Base-by-base conservation (phyloP, 2,888 invertebrate species). In the Patella ulyssiponensis region DNA sequence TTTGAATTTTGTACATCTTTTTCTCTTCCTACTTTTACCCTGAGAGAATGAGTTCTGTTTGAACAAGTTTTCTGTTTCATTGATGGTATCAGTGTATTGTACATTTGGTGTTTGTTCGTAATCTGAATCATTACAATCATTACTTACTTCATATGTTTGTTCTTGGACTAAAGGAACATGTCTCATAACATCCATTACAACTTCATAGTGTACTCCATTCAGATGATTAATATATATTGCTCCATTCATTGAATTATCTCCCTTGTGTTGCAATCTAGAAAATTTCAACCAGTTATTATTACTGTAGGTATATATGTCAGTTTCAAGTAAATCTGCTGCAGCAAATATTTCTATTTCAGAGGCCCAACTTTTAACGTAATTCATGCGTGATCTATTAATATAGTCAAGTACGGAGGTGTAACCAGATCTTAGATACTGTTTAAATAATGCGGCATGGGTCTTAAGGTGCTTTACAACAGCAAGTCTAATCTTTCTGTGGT, bases 261-360 rank as follows among this genome's bases (percentile, higher is more conserved):
- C 20, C 17, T n/a, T 58, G 27, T 27, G 27, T 20, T 58, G 58
- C 14, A 58, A 58, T 58, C 17, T 20, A 58, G 58, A 20, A 58
- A n/a, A 58, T 58, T 58, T 58, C 58, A 58, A 12, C 58, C 58
- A 58, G 17, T 58, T 58, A 58, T 58, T 58, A 58, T 58, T 58
- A 58, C n/a, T 58, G 20, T n/a, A 58, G 7, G 20, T 58, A 15
- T 58, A 58, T n/a, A 58, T 58, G 20, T 58, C 58, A n/a, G 58
- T 58, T 58, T 58, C n/a, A n/a, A 58, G 20, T 58, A 58, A 58
- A 58, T 58, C 58, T n/a, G n/a, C 17, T n/a, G 58, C 58, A 12
- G 58, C 58, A 5, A 58, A 58, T 58, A 58, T 58, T 15, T 58
- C 58, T n/a, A 58, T n/a, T 58, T 58, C 58, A n/a, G 58, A n/a